Percentiles rank a stretch among this genome's conserved stretches.
These are phyloP conservation scores for Unio delphinus DNA, from an alignment of 2,888 invertebrate genomes.

Conservation along the genomic window DNA sequence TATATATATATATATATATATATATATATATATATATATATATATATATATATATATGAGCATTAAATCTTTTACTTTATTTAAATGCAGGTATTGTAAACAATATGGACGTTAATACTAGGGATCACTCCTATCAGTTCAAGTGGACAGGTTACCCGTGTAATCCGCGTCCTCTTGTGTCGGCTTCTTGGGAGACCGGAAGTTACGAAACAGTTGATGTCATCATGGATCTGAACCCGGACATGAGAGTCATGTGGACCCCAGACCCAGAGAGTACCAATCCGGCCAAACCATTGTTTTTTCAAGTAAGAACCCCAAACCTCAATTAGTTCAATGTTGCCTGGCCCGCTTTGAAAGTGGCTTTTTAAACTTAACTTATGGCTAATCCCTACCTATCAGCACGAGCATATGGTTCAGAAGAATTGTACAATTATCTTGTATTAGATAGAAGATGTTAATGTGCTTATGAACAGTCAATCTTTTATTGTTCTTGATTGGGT, in stretches of 20 bases:
- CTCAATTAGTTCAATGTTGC: not conserved
- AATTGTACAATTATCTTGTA: too few relatives aligned
- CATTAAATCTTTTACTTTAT: not conserved
- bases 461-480: too few relatives aligned
- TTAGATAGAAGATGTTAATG: too few relatives aligned
- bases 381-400: too few relatives aligned
- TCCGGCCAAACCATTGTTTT: constrained; percentile 57
- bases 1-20: too few relatives aligned
- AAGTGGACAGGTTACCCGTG: constrained; percentile 45
- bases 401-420: too few relatives aligned
- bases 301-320: constrained; percentile 44
- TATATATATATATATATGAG: too few relatives aligned
- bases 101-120: constrained; percentile 51
- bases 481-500: too few relatives aligned
- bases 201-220: constrained; percentile 55
- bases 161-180: constrained; percentile 54
- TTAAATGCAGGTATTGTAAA: constrained; percentile 44
- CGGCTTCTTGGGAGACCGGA: constrained; percentile 62
- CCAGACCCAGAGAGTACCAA: constrained; percentile 33
- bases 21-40: too few relatives aligned
- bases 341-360: too few relatives aligned
- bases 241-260: constrained; percentile 52
- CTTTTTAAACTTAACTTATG: too few relatives aligned
- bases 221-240: constrained; percentile 54
- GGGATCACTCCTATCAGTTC: constrained; percentile 54